Base-by-base conservation (phyloP, 2,888 invertebrate species). In the Salpingus planirostris region DNA sequence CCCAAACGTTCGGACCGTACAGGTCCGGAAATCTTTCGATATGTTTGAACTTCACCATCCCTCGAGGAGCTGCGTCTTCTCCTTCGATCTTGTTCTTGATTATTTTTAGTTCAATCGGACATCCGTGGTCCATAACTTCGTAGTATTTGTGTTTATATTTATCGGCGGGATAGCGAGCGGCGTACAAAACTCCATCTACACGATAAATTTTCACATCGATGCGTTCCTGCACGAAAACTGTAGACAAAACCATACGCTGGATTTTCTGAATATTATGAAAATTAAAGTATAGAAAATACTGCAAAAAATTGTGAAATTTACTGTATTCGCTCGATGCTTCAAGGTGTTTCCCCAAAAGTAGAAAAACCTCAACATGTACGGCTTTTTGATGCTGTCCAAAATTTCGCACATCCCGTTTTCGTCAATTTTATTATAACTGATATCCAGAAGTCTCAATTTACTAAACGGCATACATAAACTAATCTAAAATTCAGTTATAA, bases 391-490 rank as follows among this genome's bases (percentile, higher is more conserved):
- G 0, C 71, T 66, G 40, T 73, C 67, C 24, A 78, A 57, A 24
- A 79, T 46, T 36, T 70, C 67, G 1, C 70, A 43, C 15, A 75
- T 49, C 7, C 76, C 76, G 13, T 41, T 36, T 38, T 76, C 72
- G 2, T 61, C 65, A 25, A 79, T 63, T 48, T 64, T 65, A 44
- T 79, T 79, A 24, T 69, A 47, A 0, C 70, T 66, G 2, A 79
- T 59, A 41, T 79, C 76, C 12, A 79, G 54, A 1, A 71, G 66
- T 24, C 71, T 56, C 5, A 79, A 52, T 61, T 67, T 73, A 0
- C 77, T 74, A 47, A 57, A 72, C 2, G 76, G 75, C 50, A 78
- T 42, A 1, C 67, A 67, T 24, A 66, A 67, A 51, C 71, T 71
- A n/a, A n/a, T n/a, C n/a, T n/a, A n/a, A n/a, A n/a, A n/a, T n/a